Conservation (phyloP, 2,888 invertebrate genomes). For the Julus scanicus region DNA sequence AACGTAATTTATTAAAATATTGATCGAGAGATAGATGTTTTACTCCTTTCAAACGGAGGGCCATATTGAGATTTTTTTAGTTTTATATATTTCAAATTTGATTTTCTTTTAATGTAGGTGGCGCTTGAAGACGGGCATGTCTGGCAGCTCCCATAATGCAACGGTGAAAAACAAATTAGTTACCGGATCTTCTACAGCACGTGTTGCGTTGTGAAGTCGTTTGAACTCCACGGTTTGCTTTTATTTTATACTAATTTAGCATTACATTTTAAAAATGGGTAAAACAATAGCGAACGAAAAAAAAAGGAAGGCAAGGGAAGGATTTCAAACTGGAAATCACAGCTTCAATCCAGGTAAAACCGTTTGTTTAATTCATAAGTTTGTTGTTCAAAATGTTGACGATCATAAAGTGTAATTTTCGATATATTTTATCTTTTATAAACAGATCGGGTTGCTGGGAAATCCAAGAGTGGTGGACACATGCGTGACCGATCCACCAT, state of each 20-base stretch:
- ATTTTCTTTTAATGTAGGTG: no score
- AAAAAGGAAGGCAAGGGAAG: slow-evolving; percentile 41
- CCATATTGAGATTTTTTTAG: no score
- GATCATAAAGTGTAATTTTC: no score
- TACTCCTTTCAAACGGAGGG: no score
- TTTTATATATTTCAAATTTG: no score
- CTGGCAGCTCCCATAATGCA: neutral
- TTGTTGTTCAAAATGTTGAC: neutral
- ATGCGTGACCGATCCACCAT: slow-evolving; percentile 89
- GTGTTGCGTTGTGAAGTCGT: no score
- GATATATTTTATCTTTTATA: neutral
- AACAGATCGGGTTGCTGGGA: slow-evolving; percentile 48
- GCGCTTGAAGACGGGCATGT: no score
- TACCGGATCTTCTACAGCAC: no score
- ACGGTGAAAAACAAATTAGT: neutral
- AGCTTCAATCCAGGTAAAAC: slow-evolving; percentile 57
- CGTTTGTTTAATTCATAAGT: neutral
- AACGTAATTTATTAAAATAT: no score
- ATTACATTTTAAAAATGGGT: slow-evolving; percentile 39
- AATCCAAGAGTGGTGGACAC: slow-evolving; percentile 54
- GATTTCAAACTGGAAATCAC: slow-evolving; percentile 56
- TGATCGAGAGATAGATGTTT: no score
- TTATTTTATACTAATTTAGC: neutral
- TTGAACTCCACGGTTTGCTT: neutral
- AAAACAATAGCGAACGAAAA: slow-evolving; percentile 51